Evolutionary conservation across 2,888 invertebrate species (phyloP), one percentile per base, ranked within the genome.

Genomic region (Notodonta ziczac): DNA sequence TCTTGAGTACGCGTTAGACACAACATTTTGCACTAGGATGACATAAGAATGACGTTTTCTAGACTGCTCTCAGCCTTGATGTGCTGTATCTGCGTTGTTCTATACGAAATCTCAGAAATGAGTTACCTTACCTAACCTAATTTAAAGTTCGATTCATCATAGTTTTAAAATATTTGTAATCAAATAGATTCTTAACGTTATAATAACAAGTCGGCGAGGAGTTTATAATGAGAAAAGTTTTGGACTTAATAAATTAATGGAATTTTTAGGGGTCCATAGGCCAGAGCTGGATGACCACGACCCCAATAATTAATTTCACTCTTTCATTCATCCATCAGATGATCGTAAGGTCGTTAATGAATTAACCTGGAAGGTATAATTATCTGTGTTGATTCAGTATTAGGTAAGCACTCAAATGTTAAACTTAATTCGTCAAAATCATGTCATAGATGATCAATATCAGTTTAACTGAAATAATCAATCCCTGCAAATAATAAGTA

Each of bases 191-290:
- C 72, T 73, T 78, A 84, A 77, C 75, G 76, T 76, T 72, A 67
- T 72, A 68, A 74, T 80, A 80, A 77, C 78, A 79, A 76, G 75
- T 67, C 62, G 60, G 56, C 62, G 66, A 61, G 66, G 72, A 76
- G 76, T 77, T 79, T 65, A 72, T 81, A 81, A 86, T 83, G 81
- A 82, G 82, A 83, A 86, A 85, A 84, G 80, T 86, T 86, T 61
- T 63, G 66, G 71, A 78, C 78, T 80, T 81, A 79, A 76, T 80
- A 80, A 83, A 85, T 83, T 81, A 79, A 77, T 72, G 67, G 66
- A 81, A 81, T 71, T 83, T 84, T 83, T 79, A 74, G 72, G 72
- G 73, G 69, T 70, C 63, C 61, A 60, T 66, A 58, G 72, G 52
- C 60, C 67, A 67, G 62, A 63, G 65, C 53, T 56, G 65, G 64